Percentiles rank a stretch among this genome's conserved stretches.
phyloP scores from a whole-genome alignment of 2,888 invertebrate genomes.

The Callinectes sapidus region DNA sequence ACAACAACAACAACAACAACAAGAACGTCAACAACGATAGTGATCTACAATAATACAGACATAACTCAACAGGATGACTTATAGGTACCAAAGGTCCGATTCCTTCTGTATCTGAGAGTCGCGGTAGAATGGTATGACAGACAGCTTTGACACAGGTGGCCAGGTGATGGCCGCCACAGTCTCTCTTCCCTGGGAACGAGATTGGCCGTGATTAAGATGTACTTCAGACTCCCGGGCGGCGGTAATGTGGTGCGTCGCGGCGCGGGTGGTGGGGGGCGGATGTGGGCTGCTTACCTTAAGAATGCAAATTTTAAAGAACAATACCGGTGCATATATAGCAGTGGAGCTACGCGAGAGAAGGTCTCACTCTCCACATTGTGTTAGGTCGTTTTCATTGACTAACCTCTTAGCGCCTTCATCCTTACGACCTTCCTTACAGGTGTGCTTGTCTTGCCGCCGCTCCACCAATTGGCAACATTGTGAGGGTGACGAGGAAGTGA shows the following conservation, averaged over 20 bases:
- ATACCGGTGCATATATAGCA: slow-evolving; percentile 51
- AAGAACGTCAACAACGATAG: neutral
- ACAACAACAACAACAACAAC: neutral
- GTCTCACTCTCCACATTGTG: neutral
- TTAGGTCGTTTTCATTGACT: neutral
- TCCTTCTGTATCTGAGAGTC: neutral
- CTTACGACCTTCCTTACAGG: neutral
- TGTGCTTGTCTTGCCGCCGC: neutral
- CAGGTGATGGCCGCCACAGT: neutral
- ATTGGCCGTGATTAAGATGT: slow-evolving; percentile 22
- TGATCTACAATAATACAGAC: neutral
- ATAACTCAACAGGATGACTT: neutral
- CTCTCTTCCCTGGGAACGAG: neutral
- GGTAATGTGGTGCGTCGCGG: slow-evolving; percentile 29
- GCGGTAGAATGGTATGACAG: neutral
- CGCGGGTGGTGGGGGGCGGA: slow-evolving; percentile 19
- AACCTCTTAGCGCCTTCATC: neutral
- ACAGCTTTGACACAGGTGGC: neutral
- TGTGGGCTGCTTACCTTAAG: slow-evolving; percentile 37
- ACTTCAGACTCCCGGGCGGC: slow-evolving; percentile 8
- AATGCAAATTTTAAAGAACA: slow-evolving; percentile 53
- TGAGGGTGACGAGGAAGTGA: slow-evolving; percentile 50
- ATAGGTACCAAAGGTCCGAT: neutral
- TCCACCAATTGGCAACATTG: slow-evolving; percentile 51
- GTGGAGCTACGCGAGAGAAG: neutral